Base-by-base conservation (phyloP, 2,888 invertebrate genomes). In the Caenorhabditis becei region DNA sequence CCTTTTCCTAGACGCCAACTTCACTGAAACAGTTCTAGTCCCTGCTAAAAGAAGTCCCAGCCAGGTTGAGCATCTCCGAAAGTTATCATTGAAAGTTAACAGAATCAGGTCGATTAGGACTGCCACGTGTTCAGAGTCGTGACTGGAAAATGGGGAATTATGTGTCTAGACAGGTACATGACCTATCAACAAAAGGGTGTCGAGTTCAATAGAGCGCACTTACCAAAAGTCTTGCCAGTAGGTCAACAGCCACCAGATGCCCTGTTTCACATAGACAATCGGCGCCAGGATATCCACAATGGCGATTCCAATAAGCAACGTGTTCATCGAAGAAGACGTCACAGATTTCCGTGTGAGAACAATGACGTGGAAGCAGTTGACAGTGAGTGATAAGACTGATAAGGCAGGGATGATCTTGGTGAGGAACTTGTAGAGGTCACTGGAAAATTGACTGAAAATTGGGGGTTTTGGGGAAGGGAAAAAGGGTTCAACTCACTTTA, bases 271-370 rank as follows among this genome's bases (percentile, higher is more conserved):
- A 51, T 70, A 70, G 26, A 16, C 58, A 24, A 70, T 53, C 2
- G 69, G 69, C 2, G 69, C 41, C 1, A 70, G 1, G 10, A 59
- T 59, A 37, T 70, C 69, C 14, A 70, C 69, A 2, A 70, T 47
- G 26, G 69, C 69, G 41, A 70, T 70, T 26, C 59, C 69, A 14
- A 70, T 61, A 11, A 70, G 20, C 37, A 70, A 37, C 24, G 69
- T 32, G 23, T 44, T 59, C 26, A 70, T 56, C 41, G 69, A 58
- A 11, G 69, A 70, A 26, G 69, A 49, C 59, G 69, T 70, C 59
- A 70, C 58, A 20, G 16, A n/a, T 7, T 49, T 49, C 1, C 26
- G 32, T 14, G 59, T 5, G 0, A 70, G 69, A 23, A 70, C 20
- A 4, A 18, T 32, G n/a, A 69, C 54, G 26, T 69, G 67, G n/a